A percentile compares a stretch with the other conserved stretches of the same genome.
These are phyloP conservation scores for Neoaliturus tenellus DNA, from an alignment of 2,888 invertebrate species.

Conservation along the genomic window DNA sequence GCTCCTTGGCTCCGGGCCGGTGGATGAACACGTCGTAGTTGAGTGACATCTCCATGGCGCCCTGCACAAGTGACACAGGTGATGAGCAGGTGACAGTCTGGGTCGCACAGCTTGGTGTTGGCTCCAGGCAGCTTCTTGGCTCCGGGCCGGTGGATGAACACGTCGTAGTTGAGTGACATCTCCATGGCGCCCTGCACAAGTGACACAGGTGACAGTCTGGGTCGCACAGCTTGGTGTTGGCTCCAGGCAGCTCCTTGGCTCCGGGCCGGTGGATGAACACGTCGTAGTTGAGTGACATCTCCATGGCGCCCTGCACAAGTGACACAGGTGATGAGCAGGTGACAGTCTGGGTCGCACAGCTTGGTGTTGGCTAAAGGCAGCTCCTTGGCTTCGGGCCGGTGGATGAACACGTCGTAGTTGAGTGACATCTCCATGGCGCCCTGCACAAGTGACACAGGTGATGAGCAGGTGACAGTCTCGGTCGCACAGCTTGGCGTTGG, in stretches of 20 bases:
- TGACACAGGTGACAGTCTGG: conserved; percentile 59
- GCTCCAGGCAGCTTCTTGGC: conserved; percentile 7
- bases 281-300: conserved; percentile 60
- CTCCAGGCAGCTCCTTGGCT: neutral
- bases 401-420: conserved; percentile 57
- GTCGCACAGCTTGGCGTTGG: conserved; percentile 53
- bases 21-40: conserved; percentile 58
- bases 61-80: conserved; percentile 44
- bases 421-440: conserved; percentile 59
- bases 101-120: conserved; percentile 53
- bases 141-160: conserved; percentile 43
- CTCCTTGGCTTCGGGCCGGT: neutral
- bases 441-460: conserved; percentile 41
- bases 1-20: neutral
- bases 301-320: conserved; percentile 55
- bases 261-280: conserved; percentile 46
- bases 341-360: conserved; percentile 57
- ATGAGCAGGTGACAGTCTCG: conserved; percentile 58
- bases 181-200: conserved; percentile 57
- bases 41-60: conserved; percentile 58
- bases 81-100: conserved; percentile 58
- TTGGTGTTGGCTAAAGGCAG: conserved; percentile 32
- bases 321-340: conserved; percentile 56
- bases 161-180: conserved; percentile 59
- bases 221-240: conserved; percentile 52